Evolutionary conservation across 1,140 invertebrate species (phyloP).

Genomic region (Aphidius ervi): DNA sequence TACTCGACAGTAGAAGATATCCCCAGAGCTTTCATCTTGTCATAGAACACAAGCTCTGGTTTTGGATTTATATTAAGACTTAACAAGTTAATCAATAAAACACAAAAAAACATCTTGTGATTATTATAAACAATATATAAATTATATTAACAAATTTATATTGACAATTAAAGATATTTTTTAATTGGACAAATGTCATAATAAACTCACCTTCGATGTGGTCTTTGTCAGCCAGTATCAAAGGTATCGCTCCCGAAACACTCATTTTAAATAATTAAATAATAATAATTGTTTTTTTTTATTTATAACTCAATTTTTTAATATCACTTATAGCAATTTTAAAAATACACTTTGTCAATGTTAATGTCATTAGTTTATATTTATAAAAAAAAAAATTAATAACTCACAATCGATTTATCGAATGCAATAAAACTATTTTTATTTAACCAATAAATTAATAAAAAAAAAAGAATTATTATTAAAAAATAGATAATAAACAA

Average conservation of each 20-base stretch:
- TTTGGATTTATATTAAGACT: too few relatives aligned
- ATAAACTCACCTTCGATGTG: constrained; percentile 21
- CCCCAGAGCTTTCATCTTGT: neutral
- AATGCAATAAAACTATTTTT: constrained; percentile 8
- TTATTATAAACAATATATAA: too few relatives aligned
- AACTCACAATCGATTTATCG: constrained; percentile 18
- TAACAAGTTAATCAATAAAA: too few relatives aligned
- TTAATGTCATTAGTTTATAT: neutral
- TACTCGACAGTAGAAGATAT: neutral
- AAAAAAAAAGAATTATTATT: neutral
- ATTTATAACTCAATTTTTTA: neutral
- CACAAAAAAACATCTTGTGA: too few relatives aligned
- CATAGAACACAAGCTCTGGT: neutral
- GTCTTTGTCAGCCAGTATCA: constrained; percentile 19
- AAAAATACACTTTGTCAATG: too few relatives aligned
- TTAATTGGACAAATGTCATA: neutral
- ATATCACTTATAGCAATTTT: too few relatives aligned
- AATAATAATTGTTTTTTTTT: neutral
- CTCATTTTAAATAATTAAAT: constrained; percentile 13
- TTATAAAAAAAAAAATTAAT: too few relatives aligned
- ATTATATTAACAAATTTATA: too few relatives aligned
- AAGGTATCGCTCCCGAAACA: constrained; percentile 17
- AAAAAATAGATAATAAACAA: neutral
- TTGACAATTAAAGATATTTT: too few relatives aligned
- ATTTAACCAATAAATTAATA: neutral